Conservation (phyloP, 2,888 invertebrate genomes). For the Harpagoxenus sublaevis region DNA sequence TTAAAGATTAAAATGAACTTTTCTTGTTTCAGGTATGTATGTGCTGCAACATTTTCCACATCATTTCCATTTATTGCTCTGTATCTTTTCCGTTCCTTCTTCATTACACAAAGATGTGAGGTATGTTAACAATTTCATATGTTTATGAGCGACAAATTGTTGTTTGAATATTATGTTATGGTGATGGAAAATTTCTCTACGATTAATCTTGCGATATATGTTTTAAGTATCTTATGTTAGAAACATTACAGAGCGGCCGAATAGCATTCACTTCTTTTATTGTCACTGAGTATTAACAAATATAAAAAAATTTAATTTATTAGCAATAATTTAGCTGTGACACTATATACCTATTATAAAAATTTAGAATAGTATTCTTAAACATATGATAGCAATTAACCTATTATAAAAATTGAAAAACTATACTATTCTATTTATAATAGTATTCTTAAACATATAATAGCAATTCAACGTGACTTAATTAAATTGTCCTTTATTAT, state of each 20-base stretch:
- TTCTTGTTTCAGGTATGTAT: constrained; percentile 42
- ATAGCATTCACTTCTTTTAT: neutral
- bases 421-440: neutral
- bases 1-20: neutral
- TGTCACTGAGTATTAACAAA: neutral
- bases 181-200: neutral
- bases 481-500: neutral
- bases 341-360: too few relatives aligned
- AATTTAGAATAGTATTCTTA: neutral
- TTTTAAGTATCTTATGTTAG: neutral
- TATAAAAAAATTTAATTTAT: neutral
- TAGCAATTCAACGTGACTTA: neutral
- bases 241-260: neutral
- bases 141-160: neutral
- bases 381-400: neutral
- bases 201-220: neutral
- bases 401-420: too few relatives aligned
- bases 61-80: neutral
- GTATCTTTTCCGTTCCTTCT: neutral
- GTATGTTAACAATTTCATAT: constrained; percentile 22
- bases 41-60: neutral
- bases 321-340: neutral
- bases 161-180: neutral
- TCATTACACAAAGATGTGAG: neutral
- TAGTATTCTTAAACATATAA: neutral